Base-by-base conservation (phyloP, 2,888 invertebrate genomes). In the Macrophya alboannulata region DNA sequence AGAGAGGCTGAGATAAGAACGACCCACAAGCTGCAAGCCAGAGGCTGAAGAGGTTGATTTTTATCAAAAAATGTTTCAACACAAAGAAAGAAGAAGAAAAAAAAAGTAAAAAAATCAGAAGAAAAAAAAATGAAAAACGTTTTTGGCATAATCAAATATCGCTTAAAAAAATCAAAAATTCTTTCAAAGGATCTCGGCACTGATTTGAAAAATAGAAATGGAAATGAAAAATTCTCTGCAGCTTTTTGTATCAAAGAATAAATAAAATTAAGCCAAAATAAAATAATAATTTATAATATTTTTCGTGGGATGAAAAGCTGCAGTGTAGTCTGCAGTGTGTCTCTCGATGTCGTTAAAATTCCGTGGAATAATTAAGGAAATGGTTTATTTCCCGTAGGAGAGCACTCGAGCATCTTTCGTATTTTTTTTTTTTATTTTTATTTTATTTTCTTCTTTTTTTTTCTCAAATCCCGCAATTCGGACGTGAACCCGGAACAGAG, bases 391-490 rank as follows among this genome's bases (percentile, higher is more conserved):
- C 43, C 12, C 6, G 17, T 43, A 74, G 21, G 9, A 68, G 68
- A 68, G 68, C 37, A 31, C 77, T 55, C 17, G 17, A n/a, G 55
- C 9, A 51, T 77, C 51, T 77, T 45, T 48, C 76, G 6, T 5
- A 12, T 31, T 15, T 4, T 51, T 10, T 17, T 77, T 15, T 55
- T 17, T 45, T 10, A 21, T 45, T 10, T 43, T 45, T 74, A 9
- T 45, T 51, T 15, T 45, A 17, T 45, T 48, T 48, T 3, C 1
- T 45, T 74, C 25, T 72, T 72, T n/a, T 5, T 48, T 62, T 51
- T n/a, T 40, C 62, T 62, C 43, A 81, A 81, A 81, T 81, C 62
- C 62, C 21, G 40, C 59, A 81, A 81, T 59, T 77, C 62, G 81
- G 62, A 81, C 21, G 62, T 81, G 81, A 81, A 59, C 62, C 59